These are phyloP conservation scores for Lophura nycthemera DNA, from an alignment of 2,113 vertebrate species.

Conservation along the genomic window DNA sequence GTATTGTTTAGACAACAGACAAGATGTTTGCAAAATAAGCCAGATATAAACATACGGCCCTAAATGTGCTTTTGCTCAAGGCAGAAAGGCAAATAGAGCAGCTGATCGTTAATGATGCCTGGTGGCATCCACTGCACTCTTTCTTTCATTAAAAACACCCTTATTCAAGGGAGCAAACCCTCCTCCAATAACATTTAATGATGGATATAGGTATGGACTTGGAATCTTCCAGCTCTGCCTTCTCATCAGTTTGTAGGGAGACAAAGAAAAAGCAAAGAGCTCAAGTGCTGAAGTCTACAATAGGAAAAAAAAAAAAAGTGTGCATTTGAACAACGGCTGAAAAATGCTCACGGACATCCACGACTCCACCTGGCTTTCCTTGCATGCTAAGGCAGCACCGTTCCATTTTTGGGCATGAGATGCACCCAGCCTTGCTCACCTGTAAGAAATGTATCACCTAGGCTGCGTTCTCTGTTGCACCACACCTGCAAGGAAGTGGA, in stretches of 20 bases:
- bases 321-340: not conserved
- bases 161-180: not conserved
- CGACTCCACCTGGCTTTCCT: fast-evolving
- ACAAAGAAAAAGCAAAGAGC: not conserved
- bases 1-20: not conserved
- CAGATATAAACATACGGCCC: not conserved
- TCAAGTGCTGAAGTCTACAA: not conserved
- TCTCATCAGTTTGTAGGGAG: not conserved
- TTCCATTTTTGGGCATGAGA: not conserved
- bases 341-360: fast-evolving
- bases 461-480: not conserved
- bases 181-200: not conserved
- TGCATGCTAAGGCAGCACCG: not conserved
- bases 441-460: not conserved
- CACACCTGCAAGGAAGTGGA: not conserved
- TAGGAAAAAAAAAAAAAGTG: fast-evolving
- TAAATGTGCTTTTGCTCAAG: not conserved
- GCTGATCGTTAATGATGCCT: not conserved
- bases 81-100: not conserved
- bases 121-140: not conserved
- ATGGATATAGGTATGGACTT: not conserved
- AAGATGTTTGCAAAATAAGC: fast-evolving
- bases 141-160: not conserved
- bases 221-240: not conserved
- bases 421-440: not conserved